Evolutionary conservation across 2,113 vertebrate genomes (phyloP).

Genomic region (Corvus cornix): DNA sequence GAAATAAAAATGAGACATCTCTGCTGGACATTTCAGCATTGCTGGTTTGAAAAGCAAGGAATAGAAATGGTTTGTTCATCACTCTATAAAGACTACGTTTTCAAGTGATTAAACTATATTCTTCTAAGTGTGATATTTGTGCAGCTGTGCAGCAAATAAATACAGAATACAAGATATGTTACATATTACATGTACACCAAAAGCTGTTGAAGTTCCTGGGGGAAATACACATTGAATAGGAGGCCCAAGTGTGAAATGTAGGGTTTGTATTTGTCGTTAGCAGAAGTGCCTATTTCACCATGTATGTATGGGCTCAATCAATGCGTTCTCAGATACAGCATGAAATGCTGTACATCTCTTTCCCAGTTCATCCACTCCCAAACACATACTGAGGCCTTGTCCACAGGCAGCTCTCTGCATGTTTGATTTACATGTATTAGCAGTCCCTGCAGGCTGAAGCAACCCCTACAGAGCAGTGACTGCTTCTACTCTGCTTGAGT

Average conservation of each 20-base stretch:
- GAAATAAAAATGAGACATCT: neutral
- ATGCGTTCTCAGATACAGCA: neutral
- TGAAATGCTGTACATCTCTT: neutral
- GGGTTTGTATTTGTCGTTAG: neutral
- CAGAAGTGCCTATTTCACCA: neutral
- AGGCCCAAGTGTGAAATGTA: neutral
- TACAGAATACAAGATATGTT: neutral
- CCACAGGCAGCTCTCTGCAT: neutral
- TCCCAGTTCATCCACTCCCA: neutral
- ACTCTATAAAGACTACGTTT: neutral
- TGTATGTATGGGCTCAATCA: neutral
- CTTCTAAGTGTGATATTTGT: neutral
- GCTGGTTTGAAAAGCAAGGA: neutral
- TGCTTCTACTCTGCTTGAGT: neutral
- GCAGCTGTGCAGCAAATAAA: neutral
- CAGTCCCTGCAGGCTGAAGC: neutral
- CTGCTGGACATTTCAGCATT: neutral
- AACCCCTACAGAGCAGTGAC: neutral
- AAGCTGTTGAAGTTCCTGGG: neutral
- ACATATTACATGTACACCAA: neutral
- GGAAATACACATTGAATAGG: neutral
- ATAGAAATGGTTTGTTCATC: neutral
- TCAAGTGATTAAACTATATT: neutral
- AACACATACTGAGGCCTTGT: neutral
- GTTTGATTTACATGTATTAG: neutral